Conservation (phyloP, 2,888 invertebrate genomes). For the Heteromyza rotundicornis region DNA sequence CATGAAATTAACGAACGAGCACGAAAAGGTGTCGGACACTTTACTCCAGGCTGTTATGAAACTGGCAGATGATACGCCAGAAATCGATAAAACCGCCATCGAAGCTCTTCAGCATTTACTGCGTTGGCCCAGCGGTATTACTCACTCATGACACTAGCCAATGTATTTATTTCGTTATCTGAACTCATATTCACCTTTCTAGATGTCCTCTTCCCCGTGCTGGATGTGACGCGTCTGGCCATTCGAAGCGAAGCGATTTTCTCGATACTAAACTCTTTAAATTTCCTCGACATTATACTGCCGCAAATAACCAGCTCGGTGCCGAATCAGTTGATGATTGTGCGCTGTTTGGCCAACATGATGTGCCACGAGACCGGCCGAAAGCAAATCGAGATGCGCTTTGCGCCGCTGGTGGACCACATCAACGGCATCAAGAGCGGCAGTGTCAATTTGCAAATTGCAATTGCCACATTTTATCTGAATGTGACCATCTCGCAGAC, state of each 20-base stretch:
- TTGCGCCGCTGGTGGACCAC: slow-evolving; percentile 45
- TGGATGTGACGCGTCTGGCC: slow-evolving; percentile 86
- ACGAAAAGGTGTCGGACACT: slow-evolving; percentile 50
- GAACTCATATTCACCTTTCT: too few relatives aligned
- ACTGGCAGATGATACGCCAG: slow-evolving; percentile 64
- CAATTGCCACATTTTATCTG: slow-evolving; percentile 59
- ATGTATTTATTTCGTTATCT: not conserved
- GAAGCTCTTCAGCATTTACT: slow-evolving; percentile 51
- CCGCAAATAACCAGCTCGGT: slow-evolving; percentile 48
- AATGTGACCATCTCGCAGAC: slow-evolving; percentile 56
- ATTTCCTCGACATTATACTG: slow-evolving; percentile 62
- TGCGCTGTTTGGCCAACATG: slow-evolving; percentile 83
- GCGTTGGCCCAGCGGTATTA: slow-evolving; percentile 56
- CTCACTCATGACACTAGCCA: not conserved
- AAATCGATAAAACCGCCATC: slow-evolving; percentile 61
- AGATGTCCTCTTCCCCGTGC: slow-evolving; percentile 84
- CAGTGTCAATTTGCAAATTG: slow-evolving; percentile 60
- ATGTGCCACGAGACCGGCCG: slow-evolving; percentile 68
- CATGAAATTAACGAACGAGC: slow-evolving; percentile 60
- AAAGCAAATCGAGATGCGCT: slow-evolving; percentile 42
- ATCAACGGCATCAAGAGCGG: slow-evolving; percentile 53
- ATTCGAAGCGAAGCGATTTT: slow-evolving; percentile 75
- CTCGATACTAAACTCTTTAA: slow-evolving; percentile 63
- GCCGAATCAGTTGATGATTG: slow-evolving; percentile 80
- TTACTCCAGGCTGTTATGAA: slow-evolving; percentile 66